Evolutionary conservation across 2,888 invertebrate genomes (phyloP), one percentile per base, ranked within the genome.

Genomic region (Drosophila nr. perissopoda): DNA sequence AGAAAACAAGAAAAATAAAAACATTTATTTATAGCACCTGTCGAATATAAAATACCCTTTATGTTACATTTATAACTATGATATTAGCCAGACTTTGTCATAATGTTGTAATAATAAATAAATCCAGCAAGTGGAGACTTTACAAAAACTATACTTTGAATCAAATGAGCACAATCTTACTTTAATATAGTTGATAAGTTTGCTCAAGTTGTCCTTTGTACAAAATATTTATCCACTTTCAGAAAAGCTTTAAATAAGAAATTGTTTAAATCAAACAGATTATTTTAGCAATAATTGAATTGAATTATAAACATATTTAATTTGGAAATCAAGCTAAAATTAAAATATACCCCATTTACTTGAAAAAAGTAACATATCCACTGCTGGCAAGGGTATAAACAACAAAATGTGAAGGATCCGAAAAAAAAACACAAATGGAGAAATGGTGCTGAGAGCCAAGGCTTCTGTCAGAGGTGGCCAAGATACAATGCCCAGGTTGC

Each of bases 401-500:
- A 53, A 53, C 31, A 31, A 71, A 57, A n/a, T 56, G 42, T 62
- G 36, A 31, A 27, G 33, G 36, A 69, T 48, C 29, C 45, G 31
- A 6, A 51, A 36, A 8, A 51, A 36, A 16, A 42, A 42, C 18
- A 29, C 68, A 21, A 56, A 40, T 36, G 36, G 33, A 27, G 13
- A 31, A n/a, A 36, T 45, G n/a, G 27, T 25, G 56, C 56, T 27
- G 38, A 38, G n/a, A 18, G 36, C 6, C 38, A 51, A 33, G 33
- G 21, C 10, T 42, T 16, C 51, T 34, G 34, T 27, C 18, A 18
- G n/a, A 18, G n/a, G 11, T 16, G 36, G 25, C 52, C 56, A 61
- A 53, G 52, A 52, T 27, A 48, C 42, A 42, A 64, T 52, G 34
- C 49, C 73, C 29, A 34, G 48, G 59, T 65, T 58, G 62, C 51